Evolutionary conservation across 2,888 invertebrate species (phyloP).

Genomic region (Lepidocyrtoides sp.): DNA sequence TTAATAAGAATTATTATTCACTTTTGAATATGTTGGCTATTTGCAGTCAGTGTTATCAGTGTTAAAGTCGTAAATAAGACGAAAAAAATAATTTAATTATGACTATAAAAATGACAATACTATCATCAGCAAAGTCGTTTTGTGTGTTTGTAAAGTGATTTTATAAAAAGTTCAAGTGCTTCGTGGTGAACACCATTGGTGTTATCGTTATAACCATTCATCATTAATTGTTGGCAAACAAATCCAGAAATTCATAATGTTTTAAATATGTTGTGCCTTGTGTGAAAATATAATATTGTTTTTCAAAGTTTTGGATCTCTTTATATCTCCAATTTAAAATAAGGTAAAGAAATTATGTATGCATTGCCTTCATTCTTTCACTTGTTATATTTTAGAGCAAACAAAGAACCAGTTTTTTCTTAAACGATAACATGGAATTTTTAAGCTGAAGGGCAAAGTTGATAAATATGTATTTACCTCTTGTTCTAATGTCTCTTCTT

Average conservation of each 20-base stretch:
- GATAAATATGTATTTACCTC: constrained; percentile 21
- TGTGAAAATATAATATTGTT: background rate
- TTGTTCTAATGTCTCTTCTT: constrained; percentile 19
- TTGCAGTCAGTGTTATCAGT: background rate
- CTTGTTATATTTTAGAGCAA: too few relatives aligned
- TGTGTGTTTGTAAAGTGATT: constrained; percentile 59
- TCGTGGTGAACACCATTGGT: background rate
- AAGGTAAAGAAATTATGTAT: too few relatives aligned
- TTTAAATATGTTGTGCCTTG: constrained; percentile 59
- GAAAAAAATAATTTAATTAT: constrained; percentile 22
- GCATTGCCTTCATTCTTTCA: constrained; percentile 23
- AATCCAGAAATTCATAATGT: constrained; percentile 18
- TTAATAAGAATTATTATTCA: background rate
- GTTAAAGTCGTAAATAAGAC: constrained; percentile 2
- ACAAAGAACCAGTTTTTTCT: constrained; percentile 70
- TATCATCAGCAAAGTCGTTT: constrained; percentile 4
- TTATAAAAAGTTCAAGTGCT: constrained; percentile 43
- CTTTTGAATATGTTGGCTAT: background rate
- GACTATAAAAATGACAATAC: constrained; percentile 64
- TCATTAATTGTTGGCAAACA: background rate
- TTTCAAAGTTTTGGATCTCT: background rate
- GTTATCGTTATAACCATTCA: constrained; percentile 64
- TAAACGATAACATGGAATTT: constrained; percentile 48
- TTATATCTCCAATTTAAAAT: constrained; percentile 14
- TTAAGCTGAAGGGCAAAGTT: constrained; percentile 25